Conservation (phyloP, 2,888 invertebrate species). For the Hyposoter dolosus region DNA sequence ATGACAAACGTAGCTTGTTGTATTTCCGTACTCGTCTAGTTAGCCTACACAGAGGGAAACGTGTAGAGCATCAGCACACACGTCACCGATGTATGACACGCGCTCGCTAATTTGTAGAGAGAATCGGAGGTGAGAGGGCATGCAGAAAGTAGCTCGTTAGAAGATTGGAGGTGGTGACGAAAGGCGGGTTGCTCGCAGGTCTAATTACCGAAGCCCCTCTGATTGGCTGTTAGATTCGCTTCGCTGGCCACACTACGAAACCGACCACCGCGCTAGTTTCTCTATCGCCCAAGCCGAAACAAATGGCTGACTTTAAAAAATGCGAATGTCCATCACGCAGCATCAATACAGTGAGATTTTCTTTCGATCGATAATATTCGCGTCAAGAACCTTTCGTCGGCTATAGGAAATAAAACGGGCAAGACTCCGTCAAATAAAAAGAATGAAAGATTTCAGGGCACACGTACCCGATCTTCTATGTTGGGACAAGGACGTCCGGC, state of each 20-base stretch:
- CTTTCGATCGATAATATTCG: background rate
- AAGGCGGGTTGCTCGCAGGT: constrained; percentile 63
- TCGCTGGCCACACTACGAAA: constrained; percentile 65
- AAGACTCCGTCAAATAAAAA: background rate
- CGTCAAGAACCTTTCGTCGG: background rate
- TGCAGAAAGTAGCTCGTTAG: constrained; percentile 76
- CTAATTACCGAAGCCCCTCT: constrained; percentile 75
- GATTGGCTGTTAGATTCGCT: constrained; percentile 74
- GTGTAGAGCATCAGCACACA: constrained; percentile 27
- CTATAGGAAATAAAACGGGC: background rate
- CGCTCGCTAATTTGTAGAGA: constrained; percentile 69
- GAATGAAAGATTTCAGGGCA: background rate
- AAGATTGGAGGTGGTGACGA: constrained; percentile 56
- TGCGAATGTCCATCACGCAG: background rate
- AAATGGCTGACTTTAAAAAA: constrained; percentile 41
- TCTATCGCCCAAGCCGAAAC: constrained; percentile 14
- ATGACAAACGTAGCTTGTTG: constrained; percentile 49
- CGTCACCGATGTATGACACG: constrained; percentile 63
- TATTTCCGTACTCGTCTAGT: constrained; percentile 42
- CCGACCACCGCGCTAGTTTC: constrained; percentile 46
- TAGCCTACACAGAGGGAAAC: constrained; percentile 33
- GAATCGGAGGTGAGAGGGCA: constrained; percentile 59
- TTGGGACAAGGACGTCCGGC: background rate
- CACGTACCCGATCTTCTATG: background rate
- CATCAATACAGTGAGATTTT: background rate